Evolutionary conservation across 2,888 invertebrate genomes (phyloP).

Genomic region (Drosophila basisetae): DNA sequence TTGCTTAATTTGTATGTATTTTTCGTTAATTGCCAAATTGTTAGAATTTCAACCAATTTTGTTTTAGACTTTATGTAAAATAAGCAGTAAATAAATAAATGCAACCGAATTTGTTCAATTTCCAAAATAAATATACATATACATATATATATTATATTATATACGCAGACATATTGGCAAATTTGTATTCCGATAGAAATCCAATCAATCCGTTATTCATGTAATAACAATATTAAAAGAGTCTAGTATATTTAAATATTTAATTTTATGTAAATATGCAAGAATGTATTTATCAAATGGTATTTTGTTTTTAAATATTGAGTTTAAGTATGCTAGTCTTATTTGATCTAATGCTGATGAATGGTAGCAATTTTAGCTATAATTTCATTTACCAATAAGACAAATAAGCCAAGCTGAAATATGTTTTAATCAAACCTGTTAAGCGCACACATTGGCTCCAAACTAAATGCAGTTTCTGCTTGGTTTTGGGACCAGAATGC

Average conservation of each 20-base stretch:
- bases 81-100: neutral
- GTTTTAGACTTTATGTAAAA: neutral
- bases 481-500: conserved; percentile 42
- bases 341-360: too few relatives aligned
- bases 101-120: neutral
- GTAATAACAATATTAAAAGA: neutral
- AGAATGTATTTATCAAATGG: neutral
- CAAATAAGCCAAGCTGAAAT: neutral
- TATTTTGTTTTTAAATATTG: neutral
- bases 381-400: neutral
- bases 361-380: neutral
- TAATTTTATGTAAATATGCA: neutral
- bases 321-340: too few relatives aligned
- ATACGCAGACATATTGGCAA: neutral
- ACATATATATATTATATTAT: too few relatives aligned
- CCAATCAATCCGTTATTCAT: neutral
- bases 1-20: neutral
- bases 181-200: neutral
- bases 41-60: neutral
- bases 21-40: neutral
- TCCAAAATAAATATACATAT: neutral
- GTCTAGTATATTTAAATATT: neutral
- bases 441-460: conserved; percentile 17
- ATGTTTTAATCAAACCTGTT: neutral
- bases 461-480: conserved; percentile 18